Evolutionary conservation across 2,888 invertebrate genomes (phyloP).

Genomic region (Tethea ocularis): DNA sequence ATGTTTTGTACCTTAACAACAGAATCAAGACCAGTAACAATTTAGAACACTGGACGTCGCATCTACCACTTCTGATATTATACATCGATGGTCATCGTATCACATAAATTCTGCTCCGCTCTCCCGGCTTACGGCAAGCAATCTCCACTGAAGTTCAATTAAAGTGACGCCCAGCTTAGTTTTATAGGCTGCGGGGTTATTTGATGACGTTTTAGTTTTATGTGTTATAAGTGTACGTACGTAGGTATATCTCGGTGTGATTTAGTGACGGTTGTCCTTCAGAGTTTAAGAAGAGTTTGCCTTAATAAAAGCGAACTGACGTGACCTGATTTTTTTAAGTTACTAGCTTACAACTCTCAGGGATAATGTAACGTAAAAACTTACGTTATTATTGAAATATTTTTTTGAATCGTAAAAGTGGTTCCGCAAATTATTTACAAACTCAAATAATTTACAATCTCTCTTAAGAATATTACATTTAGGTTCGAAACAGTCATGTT

Average conservation of each 20-base stretch:
- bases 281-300: background rate
- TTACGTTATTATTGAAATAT: too few relatives aligned
- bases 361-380: too few relatives aligned
- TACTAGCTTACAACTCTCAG: too few relatives aligned
- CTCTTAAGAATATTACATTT: too few relatives aligned
- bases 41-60: background rate
- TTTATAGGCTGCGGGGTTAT: constrained; percentile 10
- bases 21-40: background rate
- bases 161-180: constrained; percentile 29
- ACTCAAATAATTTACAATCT: too few relatives aligned
- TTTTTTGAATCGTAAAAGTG: too few relatives aligned
- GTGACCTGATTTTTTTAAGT: background rate
- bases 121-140: constrained; percentile 26
- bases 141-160: constrained; percentile 28
- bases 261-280: background rate
- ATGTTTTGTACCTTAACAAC: too few relatives aligned
- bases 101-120: constrained; percentile 29
- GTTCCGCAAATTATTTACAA: too few relatives aligned
- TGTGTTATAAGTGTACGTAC: constrained; percentile 3
- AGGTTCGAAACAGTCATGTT: too few relatives aligned
- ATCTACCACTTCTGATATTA: background rate
- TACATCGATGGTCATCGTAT: background rate
- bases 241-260: background rate
- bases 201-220: constrained; percentile 5
- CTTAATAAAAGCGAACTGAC: background rate